These are phyloP conservation scores for Cyaniris semiargus DNA, from an alignment of 2,888 invertebrate species.

Conservation along the genomic window DNA sequence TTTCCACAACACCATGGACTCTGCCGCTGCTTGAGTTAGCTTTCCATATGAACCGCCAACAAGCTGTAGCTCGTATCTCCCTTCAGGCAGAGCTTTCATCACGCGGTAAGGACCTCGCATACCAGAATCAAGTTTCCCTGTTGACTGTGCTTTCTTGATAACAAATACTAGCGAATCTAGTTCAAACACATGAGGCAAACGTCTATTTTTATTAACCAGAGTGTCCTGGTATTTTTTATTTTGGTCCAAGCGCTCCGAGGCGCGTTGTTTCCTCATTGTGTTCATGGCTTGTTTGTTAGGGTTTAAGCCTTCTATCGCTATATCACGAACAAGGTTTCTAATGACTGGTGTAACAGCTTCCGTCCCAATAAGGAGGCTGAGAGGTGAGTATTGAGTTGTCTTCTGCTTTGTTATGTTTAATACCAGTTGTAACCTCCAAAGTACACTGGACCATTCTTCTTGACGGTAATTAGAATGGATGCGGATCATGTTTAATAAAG, in stretches of 20 bases:
- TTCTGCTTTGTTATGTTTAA: conserved; percentile 38
- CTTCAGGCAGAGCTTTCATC: conserved; percentile 30
- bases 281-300: conserved; percentile 30
- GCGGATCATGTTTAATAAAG: conserved; percentile 35
- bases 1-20: conserved; percentile 32
- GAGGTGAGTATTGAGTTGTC: conserved; percentile 33
- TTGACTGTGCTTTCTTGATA: conserved; percentile 19
- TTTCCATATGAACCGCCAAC: conserved; percentile 34
- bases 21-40: conserved; percentile 34
- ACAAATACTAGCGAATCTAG: conserved; percentile 28
- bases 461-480: conserved; percentile 31
- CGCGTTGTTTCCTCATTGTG: background rate
- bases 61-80: conserved; percentile 36
- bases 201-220: background rate
- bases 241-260: background rate
- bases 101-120: conserved; percentile 34
- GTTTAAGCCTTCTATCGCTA: conserved; percentile 31
- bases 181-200: background rate
- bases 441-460: conserved; percentile 27
- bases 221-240: conserved; percentile 2
- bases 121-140: conserved; percentile 35
- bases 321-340: conserved; percentile 36
- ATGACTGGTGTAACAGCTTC: conserved; percentile 37
- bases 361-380: conserved; percentile 34
- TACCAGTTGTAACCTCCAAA: conserved; percentile 37